A percentile compares a stretch with the other conserved stretches of the same genome.
phyloP scores from a whole-genome alignment of 37 sponge, comb jelly and placozoan species.

The Geodia barretti region DNA sequence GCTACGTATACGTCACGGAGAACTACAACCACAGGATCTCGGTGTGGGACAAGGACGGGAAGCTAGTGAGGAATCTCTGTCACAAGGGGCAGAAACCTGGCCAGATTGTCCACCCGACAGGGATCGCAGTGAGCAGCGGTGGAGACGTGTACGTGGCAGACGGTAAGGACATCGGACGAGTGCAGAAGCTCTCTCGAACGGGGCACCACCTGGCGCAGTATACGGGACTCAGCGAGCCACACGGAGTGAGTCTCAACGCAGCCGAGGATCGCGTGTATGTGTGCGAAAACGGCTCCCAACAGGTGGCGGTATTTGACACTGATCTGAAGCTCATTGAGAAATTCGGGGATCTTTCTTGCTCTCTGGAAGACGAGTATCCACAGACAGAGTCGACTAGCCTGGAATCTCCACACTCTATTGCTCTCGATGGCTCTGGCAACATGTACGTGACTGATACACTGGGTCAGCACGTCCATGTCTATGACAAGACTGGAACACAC shows the following conservation, averaged over 20 bases:
- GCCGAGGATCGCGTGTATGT: conserved; percentile 8
- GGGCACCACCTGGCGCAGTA: not conserved
- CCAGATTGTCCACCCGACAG: conserved; percentile 14
- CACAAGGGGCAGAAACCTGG: conserved; percentile 35
- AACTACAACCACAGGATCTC: conserved; percentile 9
- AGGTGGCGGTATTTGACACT: conserved; percentile 23
- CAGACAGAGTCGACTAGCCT: not conserved
- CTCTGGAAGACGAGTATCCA: not conserved
- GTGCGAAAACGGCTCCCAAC: conserved; percentile 20
- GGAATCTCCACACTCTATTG: conserved; percentile 13
- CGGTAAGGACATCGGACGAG: conserved; percentile 27
- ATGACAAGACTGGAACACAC: not conserved
- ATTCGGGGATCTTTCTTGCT: conserved; percentile 15
- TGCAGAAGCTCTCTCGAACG: conserved; percentile 20
- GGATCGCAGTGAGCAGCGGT: conserved; percentile 19
- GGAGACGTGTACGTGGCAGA: conserved; percentile 24
- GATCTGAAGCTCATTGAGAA: not conserved
- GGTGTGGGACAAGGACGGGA: conserved; percentile 31
- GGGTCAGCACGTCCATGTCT: conserved; percentile 12
- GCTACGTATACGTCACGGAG: conserved; percentile 16
- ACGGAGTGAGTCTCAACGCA: conserved; percentile 6
- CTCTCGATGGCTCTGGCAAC: conserved; percentile 2
- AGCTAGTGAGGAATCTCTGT: conserved; percentile 1
- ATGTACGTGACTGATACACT: conserved; percentile 23
- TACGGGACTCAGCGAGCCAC: conserved; percentile 1